Conservation (phyloP, 2,797 vertebrate species). For the Artibeus lituratus region DNA sequence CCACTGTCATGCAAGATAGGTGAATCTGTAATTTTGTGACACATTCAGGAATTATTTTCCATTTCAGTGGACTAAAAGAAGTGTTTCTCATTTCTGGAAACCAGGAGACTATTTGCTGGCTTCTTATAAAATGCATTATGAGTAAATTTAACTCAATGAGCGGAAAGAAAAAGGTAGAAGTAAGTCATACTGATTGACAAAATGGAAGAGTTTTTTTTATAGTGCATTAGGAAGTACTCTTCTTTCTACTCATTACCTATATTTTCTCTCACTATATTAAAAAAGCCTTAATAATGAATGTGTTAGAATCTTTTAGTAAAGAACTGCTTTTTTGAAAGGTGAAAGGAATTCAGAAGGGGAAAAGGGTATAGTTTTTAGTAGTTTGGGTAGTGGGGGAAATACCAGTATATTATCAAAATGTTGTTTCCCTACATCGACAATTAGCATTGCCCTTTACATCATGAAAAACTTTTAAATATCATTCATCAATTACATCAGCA, state of each 20-base stretch:
- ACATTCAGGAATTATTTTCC: slow-evolving; percentile 68
- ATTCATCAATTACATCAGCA: background rate
- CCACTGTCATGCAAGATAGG: slow-evolving; percentile 59
- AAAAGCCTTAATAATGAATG: slow-evolving; percentile 33
- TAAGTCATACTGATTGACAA: slow-evolving; percentile 64
- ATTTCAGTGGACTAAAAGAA: slow-evolving; percentile 54
- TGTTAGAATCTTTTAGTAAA: slow-evolving; percentile 32
- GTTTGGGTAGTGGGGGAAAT: background rate
- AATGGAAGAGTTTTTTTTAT: background rate
- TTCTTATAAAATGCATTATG: slow-evolving; percentile 64
- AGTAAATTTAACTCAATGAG: slow-evolving; percentile 66
- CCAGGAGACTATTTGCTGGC: slow-evolving; percentile 58
- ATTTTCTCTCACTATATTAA: slow-evolving; percentile 52
- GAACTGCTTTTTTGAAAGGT: slow-evolving; percentile 25
- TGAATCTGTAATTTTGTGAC: slow-evolving; percentile 64
- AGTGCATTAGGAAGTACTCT: slow-evolving; percentile 16
- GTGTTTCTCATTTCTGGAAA: slow-evolving; percentile 60
- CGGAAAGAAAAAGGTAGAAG: slow-evolving; percentile 55
- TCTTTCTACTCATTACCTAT: slow-evolving; percentile 39
- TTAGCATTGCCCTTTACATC: background rate
- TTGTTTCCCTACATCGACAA: background rate
- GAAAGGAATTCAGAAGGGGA: background rate
- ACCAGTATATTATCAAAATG: background rate
- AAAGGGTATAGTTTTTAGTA: background rate
- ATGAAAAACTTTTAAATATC: background rate